Evolutionary conservation across 2,888 invertebrate species (phyloP).

Genomic region (Lampropteryx suffumata): DNA sequence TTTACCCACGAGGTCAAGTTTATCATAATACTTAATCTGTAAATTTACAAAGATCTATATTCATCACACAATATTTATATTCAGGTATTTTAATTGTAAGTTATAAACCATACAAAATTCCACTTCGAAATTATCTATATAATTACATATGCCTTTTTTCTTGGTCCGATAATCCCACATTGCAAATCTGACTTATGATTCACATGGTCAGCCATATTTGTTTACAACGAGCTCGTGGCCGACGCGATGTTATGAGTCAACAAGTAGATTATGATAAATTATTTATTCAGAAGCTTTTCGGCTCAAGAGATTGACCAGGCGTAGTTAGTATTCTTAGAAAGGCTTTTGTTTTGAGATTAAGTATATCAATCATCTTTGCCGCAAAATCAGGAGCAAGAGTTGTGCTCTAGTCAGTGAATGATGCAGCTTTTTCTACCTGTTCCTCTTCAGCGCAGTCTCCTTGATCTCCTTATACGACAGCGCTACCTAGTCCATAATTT

Average conservation of each 20-base stretch:
- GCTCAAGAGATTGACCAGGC: constrained; percentile 19
- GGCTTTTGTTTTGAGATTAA: not conserved
- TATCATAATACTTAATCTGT: no score
- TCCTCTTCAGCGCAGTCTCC: no score
- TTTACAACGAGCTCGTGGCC: constrained; percentile 44
- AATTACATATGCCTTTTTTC: constrained; percentile 11
- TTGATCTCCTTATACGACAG: no score
- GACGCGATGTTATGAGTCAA: constrained; percentile 47
- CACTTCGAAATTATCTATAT: constrained; percentile 12
- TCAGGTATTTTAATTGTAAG: no score
- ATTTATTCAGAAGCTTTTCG: constrained; percentile 20
- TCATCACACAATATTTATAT: no score
- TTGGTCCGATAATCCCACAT: constrained; percentile 12
- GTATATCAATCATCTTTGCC: not conserved
- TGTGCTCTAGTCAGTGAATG: not conserved
- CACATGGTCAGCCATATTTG: constrained; percentile 49
- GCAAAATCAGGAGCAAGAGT: not conserved
- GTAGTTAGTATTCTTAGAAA: constrained; percentile 15
- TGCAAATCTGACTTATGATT: constrained; percentile 43
- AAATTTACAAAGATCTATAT: no score
- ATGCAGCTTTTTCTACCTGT: no score
- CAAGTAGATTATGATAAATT: constrained; percentile 31
- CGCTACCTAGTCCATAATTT: no score
- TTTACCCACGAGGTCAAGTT: no score
- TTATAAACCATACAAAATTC: no score